Percentiles rank a stretch among this genome's conserved stretches.
phyloP scores from a whole-genome alignment of 2,888 invertebrate species.

The Gasteruption jaculator region DNA sequence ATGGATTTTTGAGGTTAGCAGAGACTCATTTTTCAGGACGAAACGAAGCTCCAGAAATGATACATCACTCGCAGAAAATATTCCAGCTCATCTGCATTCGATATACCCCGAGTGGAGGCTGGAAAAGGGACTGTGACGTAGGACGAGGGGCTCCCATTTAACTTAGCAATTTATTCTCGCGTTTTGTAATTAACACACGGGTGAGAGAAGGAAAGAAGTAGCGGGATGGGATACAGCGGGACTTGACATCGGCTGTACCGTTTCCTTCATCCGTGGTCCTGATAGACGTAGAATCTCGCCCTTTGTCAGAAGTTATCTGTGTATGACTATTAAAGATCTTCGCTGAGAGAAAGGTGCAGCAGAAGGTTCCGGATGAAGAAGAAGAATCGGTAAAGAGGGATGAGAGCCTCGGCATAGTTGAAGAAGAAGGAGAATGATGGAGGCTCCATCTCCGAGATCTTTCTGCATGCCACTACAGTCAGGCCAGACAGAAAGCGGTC shows the following conservation, averaged over 20 bases:
- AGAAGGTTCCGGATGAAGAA: constrained; percentile 14
- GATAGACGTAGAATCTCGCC: constrained; percentile 18
- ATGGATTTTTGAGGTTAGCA: too few species aligned
- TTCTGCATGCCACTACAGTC: constrained; percentile 49
- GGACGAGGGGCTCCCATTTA: constrained; percentile 31
- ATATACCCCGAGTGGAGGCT: too few species aligned
- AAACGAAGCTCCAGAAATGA: too few species aligned
- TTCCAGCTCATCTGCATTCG: too few species aligned
- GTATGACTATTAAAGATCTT: constrained; percentile 27
- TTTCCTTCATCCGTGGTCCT: constrained; percentile 16
- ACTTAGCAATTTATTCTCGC: constrained; percentile 45
- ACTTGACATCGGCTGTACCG: constrained; percentile 10
- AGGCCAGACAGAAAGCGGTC: constrained; percentile 50
- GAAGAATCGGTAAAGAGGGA: constrained; percentile 23
- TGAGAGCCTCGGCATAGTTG: too few species aligned
- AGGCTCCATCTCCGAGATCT: constrained; percentile 37
- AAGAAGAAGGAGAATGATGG: constrained; percentile 39
- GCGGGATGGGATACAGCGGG: constrained; percentile 17
- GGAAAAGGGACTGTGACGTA: neutral
- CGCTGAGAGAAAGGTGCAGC: constrained; percentile 11
- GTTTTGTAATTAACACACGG: constrained; percentile 46
- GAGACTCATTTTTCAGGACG: too few species aligned
- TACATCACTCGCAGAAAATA: too few species aligned
- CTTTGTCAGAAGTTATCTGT: too few species aligned
- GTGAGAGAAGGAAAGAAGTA: constrained; percentile 35